Evolutionary conservation across 2,888 invertebrate species (phyloP).

Genomic region (Phytoseiulus persimilis): DNA sequence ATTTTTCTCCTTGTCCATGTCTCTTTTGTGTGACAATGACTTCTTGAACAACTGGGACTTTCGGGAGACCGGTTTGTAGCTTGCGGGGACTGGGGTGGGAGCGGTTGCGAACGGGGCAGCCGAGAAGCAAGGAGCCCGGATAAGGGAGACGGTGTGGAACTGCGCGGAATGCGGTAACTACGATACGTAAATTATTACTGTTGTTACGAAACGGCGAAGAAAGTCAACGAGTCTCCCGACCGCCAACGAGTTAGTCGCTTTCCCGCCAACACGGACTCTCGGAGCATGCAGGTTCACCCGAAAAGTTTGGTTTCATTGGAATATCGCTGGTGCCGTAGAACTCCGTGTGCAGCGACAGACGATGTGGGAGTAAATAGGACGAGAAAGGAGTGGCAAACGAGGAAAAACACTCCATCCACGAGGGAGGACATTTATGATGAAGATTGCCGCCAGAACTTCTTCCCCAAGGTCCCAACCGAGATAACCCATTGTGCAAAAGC

Average conservation of each 20-base stretch:
- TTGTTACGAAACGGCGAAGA: neutral
- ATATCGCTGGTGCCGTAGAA: neutral
- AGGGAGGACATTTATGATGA: neutral
- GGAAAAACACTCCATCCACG: neutral
- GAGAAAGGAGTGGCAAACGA: neutral
- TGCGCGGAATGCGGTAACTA: neutral
- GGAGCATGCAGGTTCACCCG: neutral
- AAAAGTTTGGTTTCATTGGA: neutral
- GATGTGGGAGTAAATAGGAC: neutral
- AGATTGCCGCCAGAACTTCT: neutral
- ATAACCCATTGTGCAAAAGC: neutral
- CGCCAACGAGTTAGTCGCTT: neutral
- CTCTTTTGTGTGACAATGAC: neutral
- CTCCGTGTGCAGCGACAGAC: neutral
- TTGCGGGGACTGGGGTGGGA: neutral
- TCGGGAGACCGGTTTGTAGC: neutral
- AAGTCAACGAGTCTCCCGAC: no score
- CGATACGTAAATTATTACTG: neutral
- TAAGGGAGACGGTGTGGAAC: neutral
- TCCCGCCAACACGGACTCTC: neutral
- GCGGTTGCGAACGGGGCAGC: neutral
- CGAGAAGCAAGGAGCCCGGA: neutral
- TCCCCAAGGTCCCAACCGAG: no score
- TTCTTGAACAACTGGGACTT: neutral
- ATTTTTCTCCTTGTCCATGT: neutral